Evolutionary conservation across 2,888 invertebrate genomes (phyloP).

Genomic region (Chalcosyrphus nemorum): DNA sequence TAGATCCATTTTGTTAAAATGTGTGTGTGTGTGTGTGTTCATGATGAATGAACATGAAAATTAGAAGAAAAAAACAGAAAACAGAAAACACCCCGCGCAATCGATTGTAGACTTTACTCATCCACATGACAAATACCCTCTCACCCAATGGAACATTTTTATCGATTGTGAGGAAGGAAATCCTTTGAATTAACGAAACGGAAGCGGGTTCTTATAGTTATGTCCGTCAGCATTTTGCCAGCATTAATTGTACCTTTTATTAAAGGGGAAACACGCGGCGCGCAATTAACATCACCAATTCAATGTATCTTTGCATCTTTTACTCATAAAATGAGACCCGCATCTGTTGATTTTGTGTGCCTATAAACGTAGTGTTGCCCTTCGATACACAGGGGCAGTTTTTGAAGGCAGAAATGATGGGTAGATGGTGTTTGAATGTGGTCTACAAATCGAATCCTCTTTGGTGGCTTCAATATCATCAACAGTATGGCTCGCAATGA

Average conservation of each 20-base stretch:
- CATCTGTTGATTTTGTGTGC: slow-evolving; percentile 39
- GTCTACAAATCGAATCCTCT: not conserved
- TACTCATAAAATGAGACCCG: slow-evolving; percentile 17
- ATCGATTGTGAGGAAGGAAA: slow-evolving; percentile 42
- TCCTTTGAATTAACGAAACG: slow-evolving; percentile 56
- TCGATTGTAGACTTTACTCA: not conserved
- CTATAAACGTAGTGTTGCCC: not conserved
- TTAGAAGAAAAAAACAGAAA: slow-evolving; percentile 28
- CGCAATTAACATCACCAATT: slow-evolving; percentile 35
- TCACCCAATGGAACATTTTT: slow-evolving; percentile 12
- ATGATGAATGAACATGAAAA: slow-evolving; percentile 45
- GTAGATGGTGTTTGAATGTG: not conserved
- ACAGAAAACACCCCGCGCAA: not conserved
- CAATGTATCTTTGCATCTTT: slow-evolving; percentile 30
- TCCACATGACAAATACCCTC: not conserved
- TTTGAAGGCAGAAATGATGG: not conserved
- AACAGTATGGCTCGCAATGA: not conserved
- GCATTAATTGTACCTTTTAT: slow-evolving; percentile 44
- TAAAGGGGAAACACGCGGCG: slow-evolving; percentile 38
- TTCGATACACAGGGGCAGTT: not conserved
- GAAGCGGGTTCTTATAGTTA: slow-evolving; percentile 36
- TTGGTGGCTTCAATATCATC: not conserved
- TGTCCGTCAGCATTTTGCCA: slow-evolving; percentile 48
- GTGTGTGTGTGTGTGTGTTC: slow-evolving; percentile 2
- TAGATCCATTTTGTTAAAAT: too few species aligned